These are phyloP conservation scores for Perizoma flavofasciatum DNA, from an alignment of 2,888 invertebrate genomes.

Conservation along the genomic window DNA sequence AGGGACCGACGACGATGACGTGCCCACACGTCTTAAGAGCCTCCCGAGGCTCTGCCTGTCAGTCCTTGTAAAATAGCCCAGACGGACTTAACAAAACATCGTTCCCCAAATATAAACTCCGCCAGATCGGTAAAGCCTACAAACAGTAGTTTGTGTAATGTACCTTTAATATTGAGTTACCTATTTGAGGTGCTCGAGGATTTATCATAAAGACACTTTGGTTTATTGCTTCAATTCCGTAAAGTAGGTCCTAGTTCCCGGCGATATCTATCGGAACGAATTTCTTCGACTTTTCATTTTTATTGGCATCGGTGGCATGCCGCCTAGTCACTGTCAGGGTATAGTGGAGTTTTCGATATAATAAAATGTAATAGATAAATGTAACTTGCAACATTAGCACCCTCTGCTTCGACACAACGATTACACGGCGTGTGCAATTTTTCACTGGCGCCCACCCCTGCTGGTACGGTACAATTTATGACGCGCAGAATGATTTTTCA, in stretches of 20 bases:
- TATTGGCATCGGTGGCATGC: constrained; percentile 38
- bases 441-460: constrained; percentile 75
- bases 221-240: constrained; percentile 44
- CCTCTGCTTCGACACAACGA: constrained; percentile 72
- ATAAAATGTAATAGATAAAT: constrained; percentile 76
- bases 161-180: constrained; percentile 27
- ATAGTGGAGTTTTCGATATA: constrained; percentile 57
- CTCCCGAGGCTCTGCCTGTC: constrained; percentile 53
- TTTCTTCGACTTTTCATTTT: constrained; percentile 50
- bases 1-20: constrained; percentile 57
- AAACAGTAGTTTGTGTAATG: constrained; percentile 11
- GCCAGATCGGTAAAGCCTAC: constrained; percentile 15
- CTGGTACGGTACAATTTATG: constrained; percentile 71
- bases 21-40: constrained; percentile 57
- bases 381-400: constrained; percentile 77
- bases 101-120: constrained; percentile 31
- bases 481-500: constrained; percentile 78
- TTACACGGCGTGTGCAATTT: constrained; percentile 75
- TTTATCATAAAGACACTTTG: constrained; percentile 41
- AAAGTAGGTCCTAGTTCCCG: constrained; percentile 44
- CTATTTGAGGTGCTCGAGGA: constrained; percentile 25
- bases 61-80: constrained; percentile 58
- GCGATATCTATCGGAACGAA: constrained; percentile 37
- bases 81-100: constrained; percentile 39
- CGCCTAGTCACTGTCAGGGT: constrained; percentile 54